phyloP scores from a whole-genome alignment of 2,888 invertebrate species.

The Tyria jacobaeae region DNA sequence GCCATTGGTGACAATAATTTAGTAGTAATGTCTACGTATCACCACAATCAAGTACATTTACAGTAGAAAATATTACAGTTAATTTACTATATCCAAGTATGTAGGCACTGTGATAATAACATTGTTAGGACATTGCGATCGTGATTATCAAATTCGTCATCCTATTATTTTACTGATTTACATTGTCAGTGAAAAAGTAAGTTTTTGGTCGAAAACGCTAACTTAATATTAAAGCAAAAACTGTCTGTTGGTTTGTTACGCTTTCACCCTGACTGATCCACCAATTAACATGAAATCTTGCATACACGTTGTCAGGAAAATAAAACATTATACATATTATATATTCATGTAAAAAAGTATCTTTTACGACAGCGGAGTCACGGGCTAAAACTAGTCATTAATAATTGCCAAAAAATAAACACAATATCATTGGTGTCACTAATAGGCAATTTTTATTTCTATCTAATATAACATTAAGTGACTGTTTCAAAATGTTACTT shows the following conservation, averaged over 20 bases:
- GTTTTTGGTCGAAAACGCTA: constrained; percentile 33
- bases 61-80: constrained; percentile 39
- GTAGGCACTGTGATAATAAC: constrained; percentile 79
- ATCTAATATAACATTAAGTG: background rate
- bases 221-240: no score
- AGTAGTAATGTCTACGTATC: background rate
- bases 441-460: background rate
- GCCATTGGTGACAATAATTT: no score
- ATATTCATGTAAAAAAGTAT: no score
- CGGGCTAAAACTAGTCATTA: background rate
- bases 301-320: no score
- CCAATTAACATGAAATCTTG: no score
- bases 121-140: constrained; percentile 53
- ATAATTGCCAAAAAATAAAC: background rate
- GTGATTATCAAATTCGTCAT: constrained; percentile 55
- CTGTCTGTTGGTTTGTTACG: no score
- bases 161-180: constrained; percentile 49
- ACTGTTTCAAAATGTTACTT: background rate
- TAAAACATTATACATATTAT: no score
- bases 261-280: no score
- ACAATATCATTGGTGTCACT: background rate
- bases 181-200: constrained; percentile 24
- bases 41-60: background rate
- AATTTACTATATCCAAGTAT: constrained; percentile 59
- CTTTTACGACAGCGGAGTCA: no score